These are phyloP conservation scores for Cataglyphis hispanica DNA, from an alignment of 1,140 invertebrate species.

Conservation along the genomic window DNA sequence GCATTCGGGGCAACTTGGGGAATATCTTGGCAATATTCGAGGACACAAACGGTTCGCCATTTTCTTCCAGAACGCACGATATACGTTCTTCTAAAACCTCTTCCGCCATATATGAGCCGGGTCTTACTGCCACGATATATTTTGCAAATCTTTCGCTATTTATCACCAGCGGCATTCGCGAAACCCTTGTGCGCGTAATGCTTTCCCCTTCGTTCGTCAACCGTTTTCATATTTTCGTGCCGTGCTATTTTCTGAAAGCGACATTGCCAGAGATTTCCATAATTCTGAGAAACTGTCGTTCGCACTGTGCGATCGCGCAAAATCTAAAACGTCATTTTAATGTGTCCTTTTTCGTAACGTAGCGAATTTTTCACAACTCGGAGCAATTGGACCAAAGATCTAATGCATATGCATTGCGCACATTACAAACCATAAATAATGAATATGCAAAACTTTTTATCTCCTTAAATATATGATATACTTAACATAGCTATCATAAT, in stretches of 20 bases:
- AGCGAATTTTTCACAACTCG: constrained; percentile 1
- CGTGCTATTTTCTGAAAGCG: constrained; percentile 69
- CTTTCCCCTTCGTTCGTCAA: constrained; percentile 69
- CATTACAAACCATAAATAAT: background rate
- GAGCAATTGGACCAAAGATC: background rate
- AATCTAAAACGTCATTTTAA: constrained; percentile 51
- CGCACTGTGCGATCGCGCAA: constrained; percentile 52
- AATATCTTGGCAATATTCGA: constrained; percentile 63
- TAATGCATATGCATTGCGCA: background rate
- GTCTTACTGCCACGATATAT: constrained; percentile 73
- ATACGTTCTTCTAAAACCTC: constrained; percentile 64
- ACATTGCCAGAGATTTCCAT: constrained; percentile 70
- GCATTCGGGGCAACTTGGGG: constrained; percentile 55
- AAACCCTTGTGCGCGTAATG: constrained; percentile 54
- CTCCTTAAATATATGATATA: background rate
- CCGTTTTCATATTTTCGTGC: constrained; percentile 70
- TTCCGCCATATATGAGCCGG: constrained; percentile 60
- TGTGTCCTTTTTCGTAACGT: constrained; percentile 8
- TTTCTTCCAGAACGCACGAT: constrained; percentile 56
- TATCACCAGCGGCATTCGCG: constrained; percentile 66
- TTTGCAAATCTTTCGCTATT: constrained; percentile 77
- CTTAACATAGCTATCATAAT: background rate
- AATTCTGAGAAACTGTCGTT: constrained; percentile 64
- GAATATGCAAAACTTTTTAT: background rate
- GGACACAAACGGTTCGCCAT: constrained; percentile 62